Evolutionary conservation across 2,113 vertebrate genomes (phyloP), one percentile per base, ranked within the genome.

Genomic region (Actinemys pallida): DNA sequence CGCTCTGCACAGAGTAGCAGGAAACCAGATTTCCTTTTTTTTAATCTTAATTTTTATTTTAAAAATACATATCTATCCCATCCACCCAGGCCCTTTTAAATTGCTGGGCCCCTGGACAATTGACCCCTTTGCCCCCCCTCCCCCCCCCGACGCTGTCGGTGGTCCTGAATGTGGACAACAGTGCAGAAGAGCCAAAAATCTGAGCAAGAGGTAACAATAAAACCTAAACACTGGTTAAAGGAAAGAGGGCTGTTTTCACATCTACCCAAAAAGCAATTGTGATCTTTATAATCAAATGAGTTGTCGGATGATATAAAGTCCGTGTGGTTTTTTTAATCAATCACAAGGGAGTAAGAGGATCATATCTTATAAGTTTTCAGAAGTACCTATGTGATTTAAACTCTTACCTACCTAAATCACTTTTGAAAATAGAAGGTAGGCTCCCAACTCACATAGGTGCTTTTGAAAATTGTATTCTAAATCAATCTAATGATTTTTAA

Each of bases 251-350:
- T 95, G 91, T 92, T 94, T 96, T 81, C 94, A 93, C 93, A 91
- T 93, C 95, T 97, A 92, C 81, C 89, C 89, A 90, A 87, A 95
- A 88, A 90, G 87, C 92, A 92, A 89, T 96, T 89, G 88, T 95
- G 93, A 92, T 95, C 94, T 94, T 96, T 19, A 75, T 11, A 75
- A 42, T 42, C 88, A 97, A 96, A 94, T 94, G 83, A 85, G 87
- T 78, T 84, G 39, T 88, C 87, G 87, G 83, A 72, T 90, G 5
- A 35, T 35, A 35, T 65, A 59, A 90, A 29, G 31, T 10, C 82
- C 25, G 22, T 82, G 10, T 83, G 24, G 81, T 53, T 96, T 88
- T 94, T 96, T 94, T 29, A 82, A 80, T 93, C 94, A 94, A 56
- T 83, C 90, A 84, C 87, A 86, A 92, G 89, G 92, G 87, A 90